A percentile compares a stretch with the other conserved stretches of the same genome.
Evolutionary conservation across 2,113 vertebrate species (phyloP).

Genomic region (Rostratula benghalensis): DNA sequence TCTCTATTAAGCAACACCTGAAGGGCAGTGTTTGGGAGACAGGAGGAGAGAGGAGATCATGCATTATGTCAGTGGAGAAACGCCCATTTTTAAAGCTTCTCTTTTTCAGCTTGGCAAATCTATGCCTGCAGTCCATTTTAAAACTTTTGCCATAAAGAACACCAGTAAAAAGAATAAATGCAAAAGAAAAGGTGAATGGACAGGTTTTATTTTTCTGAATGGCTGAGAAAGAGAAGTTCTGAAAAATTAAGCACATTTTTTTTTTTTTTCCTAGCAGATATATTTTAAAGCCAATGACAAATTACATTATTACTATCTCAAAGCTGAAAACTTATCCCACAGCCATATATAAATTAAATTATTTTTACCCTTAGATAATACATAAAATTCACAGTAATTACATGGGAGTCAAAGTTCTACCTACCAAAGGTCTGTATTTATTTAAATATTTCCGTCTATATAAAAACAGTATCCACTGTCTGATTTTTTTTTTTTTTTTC

Average conservation of each 20-base stretch:
- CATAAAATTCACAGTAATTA: neutral
- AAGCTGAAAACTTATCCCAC: neutral
- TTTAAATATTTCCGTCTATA: neutral
- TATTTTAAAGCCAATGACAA: neutral
- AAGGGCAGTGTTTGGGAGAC: neutral
- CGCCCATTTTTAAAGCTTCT: neutral
- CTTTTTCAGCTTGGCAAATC: neutral
- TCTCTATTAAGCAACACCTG: neutral
- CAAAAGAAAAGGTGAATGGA: neutral
- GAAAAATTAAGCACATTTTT: neutral
- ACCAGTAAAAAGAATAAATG: neutral
- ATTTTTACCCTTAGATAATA: neutral
- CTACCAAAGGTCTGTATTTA: neutral
- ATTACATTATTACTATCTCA: neutral
- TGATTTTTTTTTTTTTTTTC: neutral
- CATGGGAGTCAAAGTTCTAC: neutral
- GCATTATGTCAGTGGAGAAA: neutral
- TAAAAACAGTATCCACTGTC: neutral
- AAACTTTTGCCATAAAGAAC: neutral
- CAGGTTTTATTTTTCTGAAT: neutral
- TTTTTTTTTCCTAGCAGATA: neutral
- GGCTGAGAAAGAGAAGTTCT: neutral
- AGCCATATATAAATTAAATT: neutral
- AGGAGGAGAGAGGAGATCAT: neutral
- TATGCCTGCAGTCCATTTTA: neutral